Base-by-base conservation (phyloP, 2,888 invertebrate genomes). In the Leptinotarsa juncta region DNA sequence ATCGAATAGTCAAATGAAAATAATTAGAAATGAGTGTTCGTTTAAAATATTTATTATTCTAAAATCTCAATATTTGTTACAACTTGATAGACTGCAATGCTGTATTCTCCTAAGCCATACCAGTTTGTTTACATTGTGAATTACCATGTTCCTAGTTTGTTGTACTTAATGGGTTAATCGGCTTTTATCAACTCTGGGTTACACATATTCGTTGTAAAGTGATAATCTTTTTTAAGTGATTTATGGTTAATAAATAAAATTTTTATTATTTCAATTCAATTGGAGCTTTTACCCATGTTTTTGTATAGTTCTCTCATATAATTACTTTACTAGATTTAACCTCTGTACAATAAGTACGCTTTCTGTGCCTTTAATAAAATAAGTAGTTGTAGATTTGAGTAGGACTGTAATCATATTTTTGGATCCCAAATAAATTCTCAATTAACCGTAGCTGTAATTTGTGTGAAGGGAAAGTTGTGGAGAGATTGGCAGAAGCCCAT, bases 361-460 rank as follows among this genome's bases (percentile, higher is more conserved):
- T 87, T 86, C 86, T 87, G 88, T 88, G 88, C 87, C 88, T 87
- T 88, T 85, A 82, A 83, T 86, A 86, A 85, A 82, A 78, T 82
- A 83, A 82, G 77, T 82, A 82, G 84, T 83, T 78, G 81, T 86
- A 85, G 84, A 83, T 73, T 77, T 85, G 84, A 84, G 82, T 84
- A 84, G 83, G 83, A 86, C 77, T 87, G 86, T 87, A 87, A 85
- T 84, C 77, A 85, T 87, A 86, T 87, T 86, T 87, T 87, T 87
- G 84, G 85, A 83, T 79, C 78, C 74, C 74, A 69, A 78, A 76
- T 80, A 80, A 79, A 77, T 72, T 77, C 72, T 76, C 75, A 75
- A 76, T 74, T 79, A 79, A 79, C 78, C n/a, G n/a, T 62, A 32
- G 32, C 15, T 42, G 42, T 42, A 42, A 42, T 42, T 42, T 42